Evolutionary conservation across 2,113 vertebrate genomes (phyloP).

Genomic region (Herpetotheres cachinnans): DNA sequence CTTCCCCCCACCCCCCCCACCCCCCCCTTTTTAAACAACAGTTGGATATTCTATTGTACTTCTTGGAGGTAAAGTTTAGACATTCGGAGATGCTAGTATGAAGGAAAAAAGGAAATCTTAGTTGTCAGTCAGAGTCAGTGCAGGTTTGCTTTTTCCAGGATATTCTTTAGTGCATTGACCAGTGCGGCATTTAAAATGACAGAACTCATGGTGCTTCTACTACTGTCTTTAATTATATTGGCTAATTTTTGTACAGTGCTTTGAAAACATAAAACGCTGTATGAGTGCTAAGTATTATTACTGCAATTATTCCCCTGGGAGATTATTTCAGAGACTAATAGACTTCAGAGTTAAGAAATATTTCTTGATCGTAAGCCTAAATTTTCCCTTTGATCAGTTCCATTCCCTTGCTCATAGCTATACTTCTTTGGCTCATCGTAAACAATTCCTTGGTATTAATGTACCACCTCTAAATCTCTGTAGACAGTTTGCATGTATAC

Average conservation of each 20-base stretch:
- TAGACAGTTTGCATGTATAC: background rate
- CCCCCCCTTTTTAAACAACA: background rate
- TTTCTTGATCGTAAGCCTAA: background rate
- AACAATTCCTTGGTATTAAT: background rate
- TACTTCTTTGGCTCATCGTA: background rate
- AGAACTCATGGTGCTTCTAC: background rate
- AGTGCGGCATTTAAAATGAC: background rate
- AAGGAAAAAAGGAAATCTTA: background rate
- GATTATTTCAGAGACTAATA: conserved; percentile 38
- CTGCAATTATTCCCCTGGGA: background rate
- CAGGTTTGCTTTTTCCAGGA: background rate
- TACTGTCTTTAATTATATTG: background rate
- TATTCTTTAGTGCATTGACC: background rate
- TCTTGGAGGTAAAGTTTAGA: background rate
- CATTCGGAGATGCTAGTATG: background rate
- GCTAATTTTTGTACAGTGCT: background rate
- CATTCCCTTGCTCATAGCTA: background rate
- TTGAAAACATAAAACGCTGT: background rate
- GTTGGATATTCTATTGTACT: background rate
- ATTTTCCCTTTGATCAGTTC: conserved; percentile 31
- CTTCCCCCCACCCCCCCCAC: too few relatives aligned
- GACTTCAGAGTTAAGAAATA: conserved; percentile 16
- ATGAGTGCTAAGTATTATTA: conserved; percentile 5
- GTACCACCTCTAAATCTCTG: background rate
- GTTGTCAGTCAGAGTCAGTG: background rate